Percentiles rank a stretch among this genome's conserved stretches.
These are phyloP conservation scores for Drosophila baimaii DNA, from an alignment of 1,140 invertebrate genomes.

Conservation along the genomic window DNA sequence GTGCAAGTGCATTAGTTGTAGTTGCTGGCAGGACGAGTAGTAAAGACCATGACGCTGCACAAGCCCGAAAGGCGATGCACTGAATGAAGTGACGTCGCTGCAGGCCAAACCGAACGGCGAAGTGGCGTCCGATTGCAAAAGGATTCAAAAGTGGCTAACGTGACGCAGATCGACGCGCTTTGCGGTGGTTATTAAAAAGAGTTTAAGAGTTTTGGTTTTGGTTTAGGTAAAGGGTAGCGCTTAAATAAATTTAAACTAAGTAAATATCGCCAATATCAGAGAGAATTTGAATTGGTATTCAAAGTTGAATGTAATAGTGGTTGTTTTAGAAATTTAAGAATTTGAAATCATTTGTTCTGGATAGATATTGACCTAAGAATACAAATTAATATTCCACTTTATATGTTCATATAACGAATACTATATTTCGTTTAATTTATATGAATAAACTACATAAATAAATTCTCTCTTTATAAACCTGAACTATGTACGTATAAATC, in stretches of 20 bases:
- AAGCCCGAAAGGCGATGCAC: conserved; percentile 44
- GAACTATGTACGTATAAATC: too few relatives aligned
- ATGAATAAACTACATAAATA: too few relatives aligned
- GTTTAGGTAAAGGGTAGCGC: neutral
- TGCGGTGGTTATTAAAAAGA: conserved; percentile 15
- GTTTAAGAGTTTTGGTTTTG: neutral
- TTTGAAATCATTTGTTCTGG: neutral
- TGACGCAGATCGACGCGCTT: conserved; percentile 30
- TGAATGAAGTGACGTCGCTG: conserved; percentile 76
- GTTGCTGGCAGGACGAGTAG: conserved; percentile 52
- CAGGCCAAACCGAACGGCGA: neutral
- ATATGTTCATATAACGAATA: too few relatives aligned
- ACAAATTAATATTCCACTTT: neutral
- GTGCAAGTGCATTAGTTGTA: conserved; percentile 63
- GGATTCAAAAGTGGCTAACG: conserved; percentile 15
- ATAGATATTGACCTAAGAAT: neutral
- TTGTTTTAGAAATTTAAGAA: neutral
- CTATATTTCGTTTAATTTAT: too few relatives aligned
- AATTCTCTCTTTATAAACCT: too few relatives aligned
- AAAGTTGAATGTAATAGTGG: neutral
- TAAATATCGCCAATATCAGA: neutral
- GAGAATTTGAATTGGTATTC: neutral
- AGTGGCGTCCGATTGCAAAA: conserved; percentile 15
- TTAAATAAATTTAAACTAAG: neutral
- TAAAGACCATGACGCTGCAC: conserved; percentile 73